These are phyloP conservation scores for Dryas iulia DNA, from an alignment of 1,140 invertebrate genomes.

Conservation along the genomic window DNA sequence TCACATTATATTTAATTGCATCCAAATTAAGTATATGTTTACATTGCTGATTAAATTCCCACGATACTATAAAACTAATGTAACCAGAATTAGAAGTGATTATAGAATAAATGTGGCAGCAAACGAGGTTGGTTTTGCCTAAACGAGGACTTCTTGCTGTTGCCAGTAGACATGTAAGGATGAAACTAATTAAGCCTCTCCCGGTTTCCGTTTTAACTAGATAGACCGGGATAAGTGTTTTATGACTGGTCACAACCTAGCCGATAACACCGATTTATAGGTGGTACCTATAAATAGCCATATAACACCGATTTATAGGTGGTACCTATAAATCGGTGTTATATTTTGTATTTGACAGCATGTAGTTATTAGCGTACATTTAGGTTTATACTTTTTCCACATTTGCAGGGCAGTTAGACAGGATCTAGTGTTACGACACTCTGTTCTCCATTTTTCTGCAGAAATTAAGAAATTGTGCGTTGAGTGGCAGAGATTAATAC, in stretches of 20 bases:
- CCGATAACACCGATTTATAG: too few species aligned
- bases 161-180: conserved; percentile 50
- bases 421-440: too few species aligned
- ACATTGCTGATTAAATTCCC: conserved; percentile 1
- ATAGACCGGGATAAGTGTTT: conserved; percentile 49
- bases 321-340: conserved; percentile 32
- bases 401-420: too few species aligned
- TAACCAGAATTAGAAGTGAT: conserved; percentile 22
- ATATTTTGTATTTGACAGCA: conserved; percentile 19
- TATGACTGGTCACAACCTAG: conserved; percentile 32
- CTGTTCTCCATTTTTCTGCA: too few species aligned
- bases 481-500: too few species aligned
- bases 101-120: conserved; percentile 30
- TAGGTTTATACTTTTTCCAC: conserved; percentile 3
- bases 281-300: too few species aligned
- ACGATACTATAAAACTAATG: conserved; percentile 6
- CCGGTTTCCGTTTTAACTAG: conserved; percentile 70
- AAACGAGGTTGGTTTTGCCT: conserved; percentile 39
- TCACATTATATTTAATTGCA: conserved; percentile 3
- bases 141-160: conserved; percentile 42
- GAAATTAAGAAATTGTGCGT: too few species aligned
- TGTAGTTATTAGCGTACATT: conserved; percentile 3
- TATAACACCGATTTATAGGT: conserved; percentile 34
- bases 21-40: neutral
- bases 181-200: conserved; percentile 64